These are phyloP conservation scores for Drosophila rellima DNA, from an alignment of 2,888 invertebrate genomes.

Conservation along the genomic window DNA sequence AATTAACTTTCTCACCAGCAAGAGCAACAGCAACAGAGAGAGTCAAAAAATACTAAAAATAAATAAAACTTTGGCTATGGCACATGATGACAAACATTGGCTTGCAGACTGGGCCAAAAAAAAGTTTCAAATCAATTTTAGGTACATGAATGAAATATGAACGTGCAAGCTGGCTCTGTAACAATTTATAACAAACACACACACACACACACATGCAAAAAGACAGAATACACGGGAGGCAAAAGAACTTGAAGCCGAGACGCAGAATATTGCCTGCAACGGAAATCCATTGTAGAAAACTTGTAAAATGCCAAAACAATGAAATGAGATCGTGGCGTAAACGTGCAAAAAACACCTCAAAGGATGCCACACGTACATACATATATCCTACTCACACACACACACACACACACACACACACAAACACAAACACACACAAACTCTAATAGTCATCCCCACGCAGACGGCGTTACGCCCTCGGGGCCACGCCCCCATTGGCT, in stretches of 20 bases:
- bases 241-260: slow-evolving; percentile 35
- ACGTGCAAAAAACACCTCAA: slow-evolving; percentile 57
- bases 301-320: slow-evolving; percentile 80
- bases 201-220: slow-evolving; percentile 11
- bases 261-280: slow-evolving; percentile 53
- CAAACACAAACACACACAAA: slow-evolving; percentile 7
- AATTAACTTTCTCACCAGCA: slow-evolving; percentile 65
- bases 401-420: slow-evolving; percentile 16
- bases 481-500: slow-evolving; percentile 48
- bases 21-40: slow-evolving; percentile 12
- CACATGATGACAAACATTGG: slow-evolving; percentile 51
- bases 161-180: slow-evolving; percentile 67
- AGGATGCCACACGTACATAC: slow-evolving; percentile 32
- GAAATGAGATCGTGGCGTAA: slow-evolving; percentile 38
- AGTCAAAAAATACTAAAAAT: slow-evolving; percentile 5
- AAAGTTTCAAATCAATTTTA: slow-evolving; percentile 78
- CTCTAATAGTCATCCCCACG: slow-evolving; percentile 10
- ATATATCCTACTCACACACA: slow-evolving; percentile 27
- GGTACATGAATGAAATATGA: slow-evolving; percentile 78
- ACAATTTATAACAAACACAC: slow-evolving; percentile 66
- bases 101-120: slow-evolving; percentile 5
- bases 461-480: slow-evolving; percentile 38
- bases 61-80: slow-evolving; percentile 55
- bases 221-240: slow-evolving; percentile 30
- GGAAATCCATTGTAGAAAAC: slow-evolving; percentile 80